These are phyloP conservation scores for Aphelenchoides besseyi DNA, from an alignment of 1,140 invertebrate genomes.

Conservation along the genomic window DNA sequence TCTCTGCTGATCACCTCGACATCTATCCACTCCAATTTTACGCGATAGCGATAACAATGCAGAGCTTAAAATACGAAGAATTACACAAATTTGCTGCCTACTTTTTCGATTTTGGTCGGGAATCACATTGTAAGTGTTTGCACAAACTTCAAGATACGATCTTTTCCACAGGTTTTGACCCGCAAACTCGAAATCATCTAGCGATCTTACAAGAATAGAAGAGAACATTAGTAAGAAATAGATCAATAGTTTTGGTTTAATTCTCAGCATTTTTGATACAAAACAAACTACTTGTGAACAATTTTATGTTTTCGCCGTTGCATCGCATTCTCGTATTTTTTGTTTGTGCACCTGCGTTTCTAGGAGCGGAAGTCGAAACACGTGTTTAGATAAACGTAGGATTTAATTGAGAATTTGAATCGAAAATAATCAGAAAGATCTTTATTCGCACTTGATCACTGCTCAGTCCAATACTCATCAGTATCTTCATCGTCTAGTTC, in stretches of 20 bases:
- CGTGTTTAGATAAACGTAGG: constrained; percentile 2
- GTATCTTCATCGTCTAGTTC: neutral
- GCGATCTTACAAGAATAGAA: neutral
- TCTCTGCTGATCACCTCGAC: constrained; percentile 31
- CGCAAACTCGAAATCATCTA: constrained; percentile 7
- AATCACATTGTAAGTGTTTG: neutral
- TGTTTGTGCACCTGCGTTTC: neutral
- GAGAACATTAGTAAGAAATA: constrained; percentile 16
- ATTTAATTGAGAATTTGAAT: neutral
- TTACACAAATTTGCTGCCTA: neutral
- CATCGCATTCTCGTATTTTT: neutral
- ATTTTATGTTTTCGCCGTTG: neutral
- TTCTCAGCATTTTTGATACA: neutral
- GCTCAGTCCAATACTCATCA: neutral
- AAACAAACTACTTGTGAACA: neutral
- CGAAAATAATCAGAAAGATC: neutral
- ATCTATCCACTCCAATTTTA: constrained; percentile 24
- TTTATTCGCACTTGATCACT: neutral
- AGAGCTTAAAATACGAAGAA: constrained; percentile 19
- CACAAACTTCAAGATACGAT: constrained; percentile 18
- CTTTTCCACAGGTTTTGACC: neutral
- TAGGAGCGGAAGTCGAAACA: neutral
- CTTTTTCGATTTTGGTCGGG: neutral
- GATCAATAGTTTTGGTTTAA: neutral
- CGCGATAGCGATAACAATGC: constrained; percentile 11